Evolutionary conservation across 2,797 vertebrate genomes (phyloP).

Genomic region (Halcyon chelicuti): DNA sequence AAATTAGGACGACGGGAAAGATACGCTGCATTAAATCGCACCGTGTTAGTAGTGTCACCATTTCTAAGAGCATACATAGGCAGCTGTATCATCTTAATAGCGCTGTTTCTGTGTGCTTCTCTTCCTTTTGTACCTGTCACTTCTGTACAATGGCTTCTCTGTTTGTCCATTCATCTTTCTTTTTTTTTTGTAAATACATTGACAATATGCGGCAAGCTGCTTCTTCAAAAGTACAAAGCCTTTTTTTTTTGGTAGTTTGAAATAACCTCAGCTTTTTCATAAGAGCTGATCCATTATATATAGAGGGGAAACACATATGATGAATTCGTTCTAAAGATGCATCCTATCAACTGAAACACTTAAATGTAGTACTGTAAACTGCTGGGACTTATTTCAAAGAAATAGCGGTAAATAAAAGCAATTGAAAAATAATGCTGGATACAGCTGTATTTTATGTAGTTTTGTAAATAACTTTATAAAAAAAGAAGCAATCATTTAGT

Average conservation of each 20-base stretch:
- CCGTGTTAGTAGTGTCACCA: background rate
- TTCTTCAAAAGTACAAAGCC: background rate
- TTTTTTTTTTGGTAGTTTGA: background rate
- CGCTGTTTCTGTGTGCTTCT: background rate
- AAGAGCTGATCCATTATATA: background rate
- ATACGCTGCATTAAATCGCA: background rate
- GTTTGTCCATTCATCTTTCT: background rate
- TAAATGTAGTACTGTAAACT: constrained; percentile 45
- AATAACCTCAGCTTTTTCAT: constrained; percentile 35
- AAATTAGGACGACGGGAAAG: background rate
- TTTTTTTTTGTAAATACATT: background rate
- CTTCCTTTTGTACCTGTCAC: background rate
- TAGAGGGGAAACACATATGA: background rate
- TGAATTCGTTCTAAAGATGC: constrained; percentile 24
- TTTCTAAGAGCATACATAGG: background rate
- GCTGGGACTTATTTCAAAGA: constrained; percentile 25
- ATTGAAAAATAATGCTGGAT: background rate
- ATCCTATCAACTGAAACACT: constrained; percentile 31
- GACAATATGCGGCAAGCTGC: background rate
- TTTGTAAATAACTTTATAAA: constrained; percentile 53
- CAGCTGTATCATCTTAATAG: background rate
- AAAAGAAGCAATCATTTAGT: constrained; percentile 60
- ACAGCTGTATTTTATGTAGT: constrained; percentile 50
- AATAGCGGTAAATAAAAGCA: background rate
- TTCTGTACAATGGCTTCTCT: background rate